Evolutionary conservation across 2,888 invertebrate genomes (phyloP).

Genomic region (Polyommatus iphigenia): DNA sequence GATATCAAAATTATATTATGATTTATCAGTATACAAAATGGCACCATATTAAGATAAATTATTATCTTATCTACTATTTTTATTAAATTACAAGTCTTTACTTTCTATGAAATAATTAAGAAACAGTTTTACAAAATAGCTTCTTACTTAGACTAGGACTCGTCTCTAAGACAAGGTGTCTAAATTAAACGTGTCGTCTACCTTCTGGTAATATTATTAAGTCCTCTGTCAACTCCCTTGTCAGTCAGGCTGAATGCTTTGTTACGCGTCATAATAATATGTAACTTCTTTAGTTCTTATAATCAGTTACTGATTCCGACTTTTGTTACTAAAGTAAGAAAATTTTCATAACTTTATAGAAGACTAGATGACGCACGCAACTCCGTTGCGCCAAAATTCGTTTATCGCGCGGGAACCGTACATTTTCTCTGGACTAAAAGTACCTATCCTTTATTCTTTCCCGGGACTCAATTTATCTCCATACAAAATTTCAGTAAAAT

Average conservation of each 20-base stretch:
- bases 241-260: background rate
- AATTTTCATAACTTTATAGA: background rate
- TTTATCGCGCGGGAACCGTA: too few relatives aligned
- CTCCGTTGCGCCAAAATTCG: too few relatives aligned
- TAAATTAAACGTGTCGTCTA: background rate
- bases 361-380: too few relatives aligned
- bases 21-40: too few relatives aligned
- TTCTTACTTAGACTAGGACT: background rate
- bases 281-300: background rate
- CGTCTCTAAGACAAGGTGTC: background rate
- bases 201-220: slow-evolving; percentile 3
- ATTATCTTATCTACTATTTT: background rate
- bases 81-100: background rate
- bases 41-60: background rate
- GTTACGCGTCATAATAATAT: background rate
- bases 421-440: too few relatives aligned
- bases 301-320: background rate
- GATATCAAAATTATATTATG: too few relatives aligned
- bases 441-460: too few relatives aligned
- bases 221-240: background rate
- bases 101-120: background rate
- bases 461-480: too few relatives aligned
- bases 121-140: background rate
- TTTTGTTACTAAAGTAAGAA: background rate
- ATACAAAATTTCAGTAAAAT: too few relatives aligned